Evolutionary conservation across 2,797 vertebrate genomes (phyloP).

Genomic region (Halcyon smyrnensis): DNA sequence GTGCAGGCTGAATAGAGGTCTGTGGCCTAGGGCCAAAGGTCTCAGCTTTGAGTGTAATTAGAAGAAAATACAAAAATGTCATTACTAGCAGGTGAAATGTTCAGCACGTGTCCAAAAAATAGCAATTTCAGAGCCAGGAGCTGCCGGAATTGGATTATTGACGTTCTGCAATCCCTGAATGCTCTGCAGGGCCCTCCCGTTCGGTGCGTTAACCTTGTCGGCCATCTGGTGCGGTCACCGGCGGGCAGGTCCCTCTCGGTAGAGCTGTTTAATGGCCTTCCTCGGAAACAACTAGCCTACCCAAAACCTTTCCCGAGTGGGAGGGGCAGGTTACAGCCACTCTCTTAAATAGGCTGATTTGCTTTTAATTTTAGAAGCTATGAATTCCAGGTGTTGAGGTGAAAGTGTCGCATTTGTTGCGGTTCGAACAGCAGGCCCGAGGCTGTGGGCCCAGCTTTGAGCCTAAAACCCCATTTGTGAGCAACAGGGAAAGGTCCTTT

Average conservation of each 20-base stretch:
- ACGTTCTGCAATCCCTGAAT: constrained; percentile 47
- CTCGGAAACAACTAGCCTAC: neutral
- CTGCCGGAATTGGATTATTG: constrained; percentile 80
- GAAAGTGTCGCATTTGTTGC: fast-evolving
- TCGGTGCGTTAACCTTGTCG: constrained; percentile 55
- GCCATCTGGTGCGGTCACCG: constrained; percentile 14
- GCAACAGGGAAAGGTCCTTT: neutral
- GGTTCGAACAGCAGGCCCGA: neutral
- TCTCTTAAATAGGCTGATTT: neutral
- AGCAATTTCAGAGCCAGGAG: constrained; percentile 79
- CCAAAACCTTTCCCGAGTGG: neutral
- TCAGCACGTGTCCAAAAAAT: constrained; percentile 81
- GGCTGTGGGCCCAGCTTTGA: neutral
- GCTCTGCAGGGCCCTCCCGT: constrained; percentile 56
- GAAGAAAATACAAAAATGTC: constrained; percentile 86
- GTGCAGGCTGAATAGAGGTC: constrained; percentile 79
- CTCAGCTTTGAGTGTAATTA: constrained; percentile 82
- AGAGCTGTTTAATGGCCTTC: neutral
- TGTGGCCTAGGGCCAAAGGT: constrained; percentile 80
- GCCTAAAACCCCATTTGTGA: neutral
- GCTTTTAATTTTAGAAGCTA: neutral
- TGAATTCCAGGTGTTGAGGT: neutral
- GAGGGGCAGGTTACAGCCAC: neutral
- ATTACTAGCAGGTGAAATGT: constrained; percentile 87
- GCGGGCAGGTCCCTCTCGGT: neutral